Conservation (phyloP, 2,797 vertebrate genomes). For the Ibycter americanus region DNA sequence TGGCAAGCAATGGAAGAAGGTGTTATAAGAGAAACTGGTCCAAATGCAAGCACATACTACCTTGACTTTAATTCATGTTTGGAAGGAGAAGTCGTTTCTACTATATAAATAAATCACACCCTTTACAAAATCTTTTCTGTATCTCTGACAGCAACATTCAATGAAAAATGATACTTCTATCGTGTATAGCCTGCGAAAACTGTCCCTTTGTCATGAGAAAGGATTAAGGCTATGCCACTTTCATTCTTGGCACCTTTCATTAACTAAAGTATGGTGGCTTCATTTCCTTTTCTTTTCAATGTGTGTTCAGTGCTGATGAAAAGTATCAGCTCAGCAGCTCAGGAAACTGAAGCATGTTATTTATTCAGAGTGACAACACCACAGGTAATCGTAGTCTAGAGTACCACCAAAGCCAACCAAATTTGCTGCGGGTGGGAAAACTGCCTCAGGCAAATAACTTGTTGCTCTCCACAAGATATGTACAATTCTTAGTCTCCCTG, state of each 20-base stretch:
- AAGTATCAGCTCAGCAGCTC: neutral
- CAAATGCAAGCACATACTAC: constrained; percentile 14
- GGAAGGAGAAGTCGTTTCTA: neutral
- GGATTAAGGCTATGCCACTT: neutral
- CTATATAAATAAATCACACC: constrained; percentile 20
- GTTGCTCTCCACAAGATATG: neutral
- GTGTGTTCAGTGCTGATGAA: neutral
- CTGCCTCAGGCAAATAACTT: neutral
- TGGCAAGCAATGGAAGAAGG: constrained; percentile 31
- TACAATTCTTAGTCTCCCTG: neutral
- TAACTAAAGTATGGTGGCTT: neutral
- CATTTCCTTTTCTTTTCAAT: constrained; percentile 3
- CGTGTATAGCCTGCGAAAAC: neutral
- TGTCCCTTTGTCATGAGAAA: neutral
- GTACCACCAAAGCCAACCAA: neutral
- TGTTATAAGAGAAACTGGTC: neutral
- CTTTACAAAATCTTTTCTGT: neutral
- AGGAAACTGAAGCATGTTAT: neutral
- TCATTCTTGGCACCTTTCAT: neutral
- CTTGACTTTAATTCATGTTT: neutral
- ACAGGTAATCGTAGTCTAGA: neutral
- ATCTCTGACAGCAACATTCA: neutral
- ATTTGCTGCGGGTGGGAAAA: neutral
- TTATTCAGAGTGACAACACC: neutral
- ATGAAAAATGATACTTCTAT: neutral